Percentiles rank a stretch among this genome's conserved stretches.
phyloP scores from a whole-genome alignment of 2,797 vertebrate species.

The Caiman crocodilus region DNA sequence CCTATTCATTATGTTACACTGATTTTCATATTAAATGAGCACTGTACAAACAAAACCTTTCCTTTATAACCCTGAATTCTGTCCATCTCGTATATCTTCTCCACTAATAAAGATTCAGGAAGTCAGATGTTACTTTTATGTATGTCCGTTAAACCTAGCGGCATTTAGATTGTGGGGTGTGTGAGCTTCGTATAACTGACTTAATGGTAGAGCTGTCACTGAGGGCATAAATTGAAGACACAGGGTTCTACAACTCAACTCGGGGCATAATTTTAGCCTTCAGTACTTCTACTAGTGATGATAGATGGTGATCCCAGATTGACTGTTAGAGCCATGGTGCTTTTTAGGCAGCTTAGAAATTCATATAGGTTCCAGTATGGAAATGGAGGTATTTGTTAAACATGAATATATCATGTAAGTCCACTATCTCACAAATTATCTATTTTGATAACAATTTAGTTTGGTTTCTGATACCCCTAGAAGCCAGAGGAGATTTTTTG shows the following conservation, averaged over 20 bases:
- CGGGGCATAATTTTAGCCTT: rapidly evolving
- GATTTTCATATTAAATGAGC: background rate
- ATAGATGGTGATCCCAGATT: too few species aligned
- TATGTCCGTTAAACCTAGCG: background rate
- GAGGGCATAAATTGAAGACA: rapidly evolving
- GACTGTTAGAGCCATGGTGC: background rate
- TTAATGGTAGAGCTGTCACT: background rate
- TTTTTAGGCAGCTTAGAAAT: background rate
- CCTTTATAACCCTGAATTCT: rapidly evolving
- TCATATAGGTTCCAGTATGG: background rate
- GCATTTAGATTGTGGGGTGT: background rate
- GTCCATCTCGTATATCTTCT: rapidly evolving
- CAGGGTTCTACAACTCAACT: rapidly evolving
- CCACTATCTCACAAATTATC: rapidly evolving
- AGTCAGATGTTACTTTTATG: background rate
- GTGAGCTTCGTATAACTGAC: background rate
- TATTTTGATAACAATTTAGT: rapidly evolving
- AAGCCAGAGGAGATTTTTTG: background rate
- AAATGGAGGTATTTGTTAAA: background rate
- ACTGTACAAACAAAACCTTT: rapidly evolving
- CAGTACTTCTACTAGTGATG: background rate
- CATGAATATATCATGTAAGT: rapidly evolving
- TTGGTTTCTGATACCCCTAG: background rate
- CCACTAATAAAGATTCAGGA: background rate
- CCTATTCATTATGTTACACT: rapidly evolving